Percentiles rank a stretch among this genome's conserved stretches.
Conservation (phyloP, 1,140 invertebrate species). For the Rhopalosiphum maidis region DNA sequence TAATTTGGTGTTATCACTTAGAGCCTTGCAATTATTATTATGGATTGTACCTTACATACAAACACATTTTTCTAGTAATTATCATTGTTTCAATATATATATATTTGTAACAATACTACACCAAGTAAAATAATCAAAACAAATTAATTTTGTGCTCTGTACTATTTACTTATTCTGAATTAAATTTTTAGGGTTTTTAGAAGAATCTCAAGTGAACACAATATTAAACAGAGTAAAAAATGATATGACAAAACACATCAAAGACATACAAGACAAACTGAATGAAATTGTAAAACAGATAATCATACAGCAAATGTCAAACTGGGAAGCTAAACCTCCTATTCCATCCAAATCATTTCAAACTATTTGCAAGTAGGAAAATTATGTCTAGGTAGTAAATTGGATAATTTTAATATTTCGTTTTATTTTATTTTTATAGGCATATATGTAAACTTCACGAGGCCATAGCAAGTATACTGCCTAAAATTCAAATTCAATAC, state of each 20-base stretch:
- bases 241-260: constrained; percentile 72
- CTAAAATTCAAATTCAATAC: constrained; percentile 73
- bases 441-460: constrained; percentile 93
- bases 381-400: background rate
- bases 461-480: constrained; percentile 82
- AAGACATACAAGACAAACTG: constrained; percentile 91
- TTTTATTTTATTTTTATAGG: constrained; percentile 64
- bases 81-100: background rate
- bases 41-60: constrained; percentile 78
- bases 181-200: constrained; percentile 59
- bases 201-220: constrained; percentile 59
- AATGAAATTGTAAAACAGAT: constrained; percentile 87
- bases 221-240: constrained; percentile 59
- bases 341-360: constrained; percentile 92
- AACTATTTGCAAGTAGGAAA: constrained; percentile 76
- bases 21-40: constrained; percentile 82
- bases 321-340: constrained; percentile 93
- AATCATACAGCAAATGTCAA: constrained; percentile 75
- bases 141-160: background rate
- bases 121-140: background rate
- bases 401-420: background rate
- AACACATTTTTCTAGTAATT: constrained; percentile 69
- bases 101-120: background rate
- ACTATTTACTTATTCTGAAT: background rate
- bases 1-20: constrained; percentile 89